A percentile compares a stretch with the other conserved stretches of the same genome.
phyloP scores from a whole-genome alignment of 2,797 vertebrate genomes.

The Sebastes hubbsi region DNA sequence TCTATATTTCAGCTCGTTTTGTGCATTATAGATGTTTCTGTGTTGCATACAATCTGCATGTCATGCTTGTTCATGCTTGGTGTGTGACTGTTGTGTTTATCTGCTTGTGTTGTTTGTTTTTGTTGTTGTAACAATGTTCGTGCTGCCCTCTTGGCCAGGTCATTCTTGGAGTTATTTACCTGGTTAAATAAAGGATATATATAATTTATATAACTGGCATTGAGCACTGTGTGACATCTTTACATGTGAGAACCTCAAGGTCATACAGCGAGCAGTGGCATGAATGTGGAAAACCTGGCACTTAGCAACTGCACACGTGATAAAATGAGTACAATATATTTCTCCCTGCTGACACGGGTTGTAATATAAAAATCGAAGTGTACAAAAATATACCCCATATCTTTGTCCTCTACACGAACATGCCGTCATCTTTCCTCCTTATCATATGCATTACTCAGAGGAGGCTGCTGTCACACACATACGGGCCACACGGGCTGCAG shows the following conservation, averaged over 20 bases:
- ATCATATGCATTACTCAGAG: constrained; percentile 4
- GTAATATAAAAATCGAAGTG: background rate
- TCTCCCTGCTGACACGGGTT: background rate
- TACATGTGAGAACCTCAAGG: constrained; percentile 7
- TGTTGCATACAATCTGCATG: no score
- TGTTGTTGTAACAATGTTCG: no score
- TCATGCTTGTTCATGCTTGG: no score
- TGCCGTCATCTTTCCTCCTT: background rate
- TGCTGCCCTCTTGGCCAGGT: no score
- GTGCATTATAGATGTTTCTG: no score
- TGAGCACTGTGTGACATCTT: background rate
- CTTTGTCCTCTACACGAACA: background rate
- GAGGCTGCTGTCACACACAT: constrained; percentile 6
- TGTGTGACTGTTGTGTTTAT: no score
- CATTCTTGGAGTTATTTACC: no score
- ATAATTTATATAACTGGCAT: no score
- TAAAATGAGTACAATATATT: background rate
- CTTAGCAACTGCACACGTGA: background rate
- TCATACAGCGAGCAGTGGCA: background rate
- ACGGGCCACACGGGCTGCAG: constrained; percentile 1
- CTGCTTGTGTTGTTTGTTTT: no score
- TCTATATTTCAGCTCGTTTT: no score
- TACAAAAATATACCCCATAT: background rate
- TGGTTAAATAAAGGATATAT: no score
- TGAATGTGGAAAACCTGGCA: background rate